These are phyloP conservation scores for Dasysyrphus tricinctus DNA, from an alignment of 2,888 invertebrate genomes.

Conservation along the genomic window DNA sequence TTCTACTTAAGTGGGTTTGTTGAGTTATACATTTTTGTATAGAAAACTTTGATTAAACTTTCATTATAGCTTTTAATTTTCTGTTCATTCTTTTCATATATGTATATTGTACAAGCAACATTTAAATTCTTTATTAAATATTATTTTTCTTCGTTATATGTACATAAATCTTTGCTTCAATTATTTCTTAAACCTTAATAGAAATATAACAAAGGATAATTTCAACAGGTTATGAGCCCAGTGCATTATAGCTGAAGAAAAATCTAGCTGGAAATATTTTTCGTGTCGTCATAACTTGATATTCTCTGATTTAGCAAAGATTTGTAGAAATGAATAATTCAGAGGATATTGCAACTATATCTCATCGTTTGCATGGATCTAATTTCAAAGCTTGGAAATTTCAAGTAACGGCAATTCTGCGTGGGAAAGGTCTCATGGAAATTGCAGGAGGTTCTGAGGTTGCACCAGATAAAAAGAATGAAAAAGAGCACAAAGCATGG, in stretches of 20 bases:
- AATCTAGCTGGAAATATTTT: not conserved
- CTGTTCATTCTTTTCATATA: not conserved
- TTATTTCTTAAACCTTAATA: not conserved
- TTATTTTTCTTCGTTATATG: not conserved
- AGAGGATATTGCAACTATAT: not conserved
- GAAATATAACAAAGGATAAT: not conserved
- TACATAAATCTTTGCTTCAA: not conserved
- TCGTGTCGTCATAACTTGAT: not conserved
- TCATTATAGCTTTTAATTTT: not conserved
- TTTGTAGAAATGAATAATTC: not conserved
- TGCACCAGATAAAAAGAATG: no score
- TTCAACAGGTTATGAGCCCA: not conserved
- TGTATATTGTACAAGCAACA: not conserved
- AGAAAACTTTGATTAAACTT: not conserved
- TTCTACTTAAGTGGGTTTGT: no score
- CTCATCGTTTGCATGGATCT: constrained; percentile 24
- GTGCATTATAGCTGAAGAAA: not conserved
- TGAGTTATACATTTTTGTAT: not conserved
- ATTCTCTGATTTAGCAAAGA: no score
- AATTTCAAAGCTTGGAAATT: constrained; percentile 50
- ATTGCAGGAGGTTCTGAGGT: constrained; percentile 31
- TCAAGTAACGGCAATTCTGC: constrained; percentile 33
- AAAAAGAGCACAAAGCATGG: no score
- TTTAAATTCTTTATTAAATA: not conserved
- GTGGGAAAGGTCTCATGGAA: constrained; percentile 24